These are phyloP conservation scores for Toxotes lorentzi DNA, from an alignment of 2,797 vertebrate species.

Conservation along the genomic window DNA sequence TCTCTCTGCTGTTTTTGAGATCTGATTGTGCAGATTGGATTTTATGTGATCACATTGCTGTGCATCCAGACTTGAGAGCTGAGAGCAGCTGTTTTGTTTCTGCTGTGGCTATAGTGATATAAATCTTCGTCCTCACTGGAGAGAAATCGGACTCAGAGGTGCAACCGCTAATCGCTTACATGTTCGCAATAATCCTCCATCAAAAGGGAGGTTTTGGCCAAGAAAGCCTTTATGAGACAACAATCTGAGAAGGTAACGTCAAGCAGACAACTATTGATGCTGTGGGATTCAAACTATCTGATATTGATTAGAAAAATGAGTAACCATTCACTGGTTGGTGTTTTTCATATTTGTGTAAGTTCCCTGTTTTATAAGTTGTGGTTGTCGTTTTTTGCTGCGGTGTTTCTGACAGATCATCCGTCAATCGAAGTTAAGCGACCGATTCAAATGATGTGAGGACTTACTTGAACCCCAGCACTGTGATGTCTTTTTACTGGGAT, in stretches of 20 bases:
- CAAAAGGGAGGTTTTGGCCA: neutral
- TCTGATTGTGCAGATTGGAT: slow-evolving; percentile 26
- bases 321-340: too few relatives aligned
- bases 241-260: neutral
- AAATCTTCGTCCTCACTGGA: slow-evolving; percentile 38
- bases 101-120: slow-evolving; percentile 17
- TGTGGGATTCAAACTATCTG: neutral
- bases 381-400: too few relatives aligned
- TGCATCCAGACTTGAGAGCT: slow-evolving; percentile 21
- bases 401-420: too few relatives aligned
- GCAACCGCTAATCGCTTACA: slow-evolving; percentile 9
- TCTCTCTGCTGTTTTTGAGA: slow-evolving; percentile 25
- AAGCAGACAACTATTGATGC: too few relatives aligned
- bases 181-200: slow-evolving; percentile 8
- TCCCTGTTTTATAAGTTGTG: neutral
- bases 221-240: neutral
- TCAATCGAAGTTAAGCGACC: neutral
- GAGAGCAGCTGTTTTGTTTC: slow-evolving; percentile 24
- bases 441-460: neutral
- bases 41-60: slow-evolving; percentile 37
- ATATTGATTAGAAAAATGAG: too few relatives aligned
- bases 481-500: neutral
- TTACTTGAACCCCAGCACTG: too few relatives aligned
- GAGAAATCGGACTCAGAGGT: slow-evolving; percentile 10
- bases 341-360: neutral